These are phyloP conservation scores for Cygnus buccinator DNA, from an alignment of 2,113 vertebrate genomes.

Conservation along the genomic window DNA sequence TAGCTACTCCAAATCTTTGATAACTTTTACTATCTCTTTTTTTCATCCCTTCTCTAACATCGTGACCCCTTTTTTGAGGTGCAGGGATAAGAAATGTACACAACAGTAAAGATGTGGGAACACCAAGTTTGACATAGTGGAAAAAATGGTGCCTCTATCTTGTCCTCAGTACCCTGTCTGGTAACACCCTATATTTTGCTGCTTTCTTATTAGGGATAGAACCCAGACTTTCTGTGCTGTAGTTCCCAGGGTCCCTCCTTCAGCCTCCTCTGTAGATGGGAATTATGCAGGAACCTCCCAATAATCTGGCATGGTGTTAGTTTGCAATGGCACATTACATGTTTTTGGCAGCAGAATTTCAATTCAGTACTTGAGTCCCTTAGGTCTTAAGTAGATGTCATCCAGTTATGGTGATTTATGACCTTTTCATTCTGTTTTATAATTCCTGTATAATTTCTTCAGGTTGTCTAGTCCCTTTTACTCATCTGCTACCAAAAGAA, in stretches of 20 bases:
- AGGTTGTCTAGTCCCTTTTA: not conserved
- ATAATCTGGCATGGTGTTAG: not conserved
- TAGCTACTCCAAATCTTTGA: not conserved
- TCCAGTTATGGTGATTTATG: not conserved
- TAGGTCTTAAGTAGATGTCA: not conserved
- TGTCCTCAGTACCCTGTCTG: not conserved
- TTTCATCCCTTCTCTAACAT: not conserved
- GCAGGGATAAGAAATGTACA: not conserved
- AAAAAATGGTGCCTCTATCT: not conserved
- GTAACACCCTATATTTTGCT: not conserved
- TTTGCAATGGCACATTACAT: not conserved
- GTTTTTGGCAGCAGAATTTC: not conserved
- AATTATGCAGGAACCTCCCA: not conserved
- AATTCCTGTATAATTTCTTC: not conserved
- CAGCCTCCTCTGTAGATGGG: not conserved
- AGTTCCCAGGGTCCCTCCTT: not conserved
- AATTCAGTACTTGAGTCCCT: not conserved
- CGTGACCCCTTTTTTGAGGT: not conserved
- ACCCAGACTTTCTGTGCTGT: not conserved
- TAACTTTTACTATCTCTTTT: not conserved
- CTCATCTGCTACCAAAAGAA: not conserved
- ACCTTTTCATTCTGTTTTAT: not conserved
- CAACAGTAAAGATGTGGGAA: not conserved
- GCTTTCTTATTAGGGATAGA: not conserved
- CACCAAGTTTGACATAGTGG: not conserved